These are phyloP conservation scores for Eremobia ochroleuca DNA, from an alignment of 2,888 invertebrate species.

Conservation along the genomic window DNA sequence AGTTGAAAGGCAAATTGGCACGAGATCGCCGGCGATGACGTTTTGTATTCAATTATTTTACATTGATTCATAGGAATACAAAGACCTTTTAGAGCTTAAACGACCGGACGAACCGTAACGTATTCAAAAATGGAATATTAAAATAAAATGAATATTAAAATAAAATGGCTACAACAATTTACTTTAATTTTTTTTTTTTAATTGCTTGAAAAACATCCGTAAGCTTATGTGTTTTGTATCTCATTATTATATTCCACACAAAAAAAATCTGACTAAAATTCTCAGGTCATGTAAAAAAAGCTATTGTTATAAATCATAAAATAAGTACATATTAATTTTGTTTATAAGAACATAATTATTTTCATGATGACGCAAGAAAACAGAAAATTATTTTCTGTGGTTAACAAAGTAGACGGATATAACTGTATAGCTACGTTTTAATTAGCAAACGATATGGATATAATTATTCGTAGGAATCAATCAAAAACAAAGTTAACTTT, in stretches of 20 bases:
- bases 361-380: neutral
- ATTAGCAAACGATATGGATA: slow-evolving; percentile 14
- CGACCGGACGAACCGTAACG: neutral
- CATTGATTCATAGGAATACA: neutral
- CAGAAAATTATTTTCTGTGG: neutral
- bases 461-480: neutral
- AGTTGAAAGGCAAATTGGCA: neutral
- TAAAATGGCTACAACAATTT: neutral
- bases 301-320: neutral
- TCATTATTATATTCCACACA: neutral
- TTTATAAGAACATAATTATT: neutral
- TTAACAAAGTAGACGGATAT: neutral
- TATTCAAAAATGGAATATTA: neutral
- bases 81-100: neutral
- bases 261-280: neutral
- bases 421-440: neutral
- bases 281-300: neutral
- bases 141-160: neutral
- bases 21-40: neutral
- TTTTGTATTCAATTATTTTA: slow-evolving; percentile 13
- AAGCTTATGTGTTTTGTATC: neutral
- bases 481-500: slow-evolving; percentile 14
- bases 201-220: neutral
- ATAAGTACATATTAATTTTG: neutral
- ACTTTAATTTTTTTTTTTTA: too few relatives aligned